These are phyloP conservation scores for Agapornis roseicollis DNA, from an alignment of 2,113 vertebrate species.

Conservation along the genomic window DNA sequence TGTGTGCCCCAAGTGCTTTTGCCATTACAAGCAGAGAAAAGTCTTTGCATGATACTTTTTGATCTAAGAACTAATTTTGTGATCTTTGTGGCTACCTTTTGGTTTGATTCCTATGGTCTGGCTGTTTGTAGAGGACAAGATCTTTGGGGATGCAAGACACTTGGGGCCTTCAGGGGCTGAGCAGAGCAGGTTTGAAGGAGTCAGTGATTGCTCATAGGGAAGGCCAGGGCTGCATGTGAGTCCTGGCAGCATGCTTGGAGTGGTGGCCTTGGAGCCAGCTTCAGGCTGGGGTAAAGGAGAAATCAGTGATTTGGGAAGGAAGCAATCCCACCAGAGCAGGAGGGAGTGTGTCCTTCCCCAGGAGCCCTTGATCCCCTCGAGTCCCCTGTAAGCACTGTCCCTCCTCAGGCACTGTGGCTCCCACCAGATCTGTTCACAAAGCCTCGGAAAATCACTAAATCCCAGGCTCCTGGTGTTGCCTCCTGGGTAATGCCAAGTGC, in stretches of 20 bases:
- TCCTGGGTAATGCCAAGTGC: neutral
- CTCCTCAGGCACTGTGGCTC: rapidly evolving
- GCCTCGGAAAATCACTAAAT: neutral
- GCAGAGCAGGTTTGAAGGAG: neutral
- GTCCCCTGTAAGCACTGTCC: rapidly evolving
- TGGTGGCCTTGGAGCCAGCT: neutral
- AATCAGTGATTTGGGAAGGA: rapidly evolving
- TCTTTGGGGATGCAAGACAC: neutral
- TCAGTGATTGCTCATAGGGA: rapidly evolving
- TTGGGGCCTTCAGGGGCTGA: neutral
- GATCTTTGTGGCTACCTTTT: neutral
- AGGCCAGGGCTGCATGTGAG: neutral
- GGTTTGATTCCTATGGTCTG: neutral
- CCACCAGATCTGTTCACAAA: neutral
- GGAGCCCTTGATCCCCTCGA: neutral
- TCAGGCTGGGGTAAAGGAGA: neutral
- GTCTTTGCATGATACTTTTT: neutral
- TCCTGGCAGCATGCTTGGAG: neutral
- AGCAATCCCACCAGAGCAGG: neutral
- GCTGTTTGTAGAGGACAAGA: neutral
- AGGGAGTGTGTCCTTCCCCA: neutral
- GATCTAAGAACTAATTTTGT: neutral
- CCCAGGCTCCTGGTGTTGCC: neutral
- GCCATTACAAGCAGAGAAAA: neutral
- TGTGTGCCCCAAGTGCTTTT: neutral